Evolutionary conservation across 2,888 invertebrate genomes (phyloP), one percentile per base, ranked within the genome.

Genomic region (Pristionchus mayeri): DNA sequence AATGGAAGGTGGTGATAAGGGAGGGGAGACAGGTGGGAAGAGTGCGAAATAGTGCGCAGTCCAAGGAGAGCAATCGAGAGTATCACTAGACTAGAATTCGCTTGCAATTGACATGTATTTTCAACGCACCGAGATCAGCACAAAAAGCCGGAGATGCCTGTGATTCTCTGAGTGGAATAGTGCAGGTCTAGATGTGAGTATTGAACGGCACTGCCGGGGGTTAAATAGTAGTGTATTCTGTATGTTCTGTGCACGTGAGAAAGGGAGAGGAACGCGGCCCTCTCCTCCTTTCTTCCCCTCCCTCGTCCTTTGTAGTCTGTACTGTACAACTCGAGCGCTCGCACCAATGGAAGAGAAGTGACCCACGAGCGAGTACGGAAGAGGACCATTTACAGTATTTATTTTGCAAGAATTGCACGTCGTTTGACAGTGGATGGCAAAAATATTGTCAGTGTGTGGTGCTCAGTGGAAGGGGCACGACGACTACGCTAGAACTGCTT

Each of bases 51-150:
- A 71, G 71, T 71, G 2, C 44, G 37, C 30, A 11, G 40, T 40
- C 44, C 9, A 44, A 40, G 13, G 71, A 71, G 71, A 24, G 71
- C n/a, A 24, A 44, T 30, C 44, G n/a, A 40, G 40, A 40, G 71
- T 71, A 40, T 71, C 71, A 71, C 71, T 71, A 71, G 71, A 71
- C 71, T 71, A 71, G 30, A 63, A 63, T 30, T 60, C 37, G 21
- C 7, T 9, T 3, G 11, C 2, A 21, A 27, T 67, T 67, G 67
- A 67, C 67, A 21, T 37, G 18, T 34, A 67, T 67, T 37, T 37
- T 67, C 67, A n/a, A n/a, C n/a, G 67, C 37, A 34, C 67, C 37
- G 34, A 67, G 16, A 37, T 67, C 67, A 37, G 37, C 57, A 60
- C 13, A 60, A 50, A 50, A 50, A 27, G 3, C 16, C 27, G 30